Percentiles rank a stretch among this genome's conserved stretches.
Conservation (phyloP, 2,888 invertebrate species). For the Venustoraphidia nigricollis region DNA sequence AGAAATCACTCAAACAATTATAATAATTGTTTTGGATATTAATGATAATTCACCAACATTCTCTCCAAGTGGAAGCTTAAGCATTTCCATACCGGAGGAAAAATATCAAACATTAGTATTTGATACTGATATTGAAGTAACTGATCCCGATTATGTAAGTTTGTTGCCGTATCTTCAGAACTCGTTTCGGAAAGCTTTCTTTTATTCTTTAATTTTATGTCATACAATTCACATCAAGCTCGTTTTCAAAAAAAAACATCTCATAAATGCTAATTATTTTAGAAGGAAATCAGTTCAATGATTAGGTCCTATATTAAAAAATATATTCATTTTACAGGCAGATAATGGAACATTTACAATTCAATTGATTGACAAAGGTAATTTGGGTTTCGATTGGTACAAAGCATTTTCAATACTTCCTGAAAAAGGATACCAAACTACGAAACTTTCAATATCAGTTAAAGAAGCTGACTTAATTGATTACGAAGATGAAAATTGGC, state of each 20-base stretch:
- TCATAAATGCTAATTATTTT: no score
- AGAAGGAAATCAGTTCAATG: no score
- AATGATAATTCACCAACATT: slow-evolving; percentile 52
- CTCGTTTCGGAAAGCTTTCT: no score
- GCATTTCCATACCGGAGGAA: slow-evolving; percentile 34
- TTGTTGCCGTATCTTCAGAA: not conserved
- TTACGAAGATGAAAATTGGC: slow-evolving; percentile 37
- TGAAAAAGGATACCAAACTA: slow-evolving; percentile 39
- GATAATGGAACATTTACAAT: slow-evolving; percentile 40
- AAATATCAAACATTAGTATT: slow-evolving; percentile 33
- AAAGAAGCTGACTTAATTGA: slow-evolving; percentile 36
- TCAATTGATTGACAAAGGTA: slow-evolving; percentile 20
- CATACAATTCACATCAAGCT: no score
- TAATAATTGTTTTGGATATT: slow-evolving; percentile 32
- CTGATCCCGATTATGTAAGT: slow-evolving; percentile 25
- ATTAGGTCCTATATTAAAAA: no score
- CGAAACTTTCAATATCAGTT: slow-evolving; percentile 40
- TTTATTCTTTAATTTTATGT: no score
- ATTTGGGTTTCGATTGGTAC: slow-evolving; percentile 18
- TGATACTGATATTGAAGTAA: slow-evolving; percentile 29
- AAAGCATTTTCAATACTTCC: slow-evolving; percentile 45
- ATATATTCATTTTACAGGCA: slow-evolving; percentile 27
- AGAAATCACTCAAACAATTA: slow-evolving; percentile 15
- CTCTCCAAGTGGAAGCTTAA: slow-evolving; percentile 20
- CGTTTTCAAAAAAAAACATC: no score